Percentiles rank a stretch among this genome's conserved stretches.
phyloP scores from a whole-genome alignment of 2,113 vertebrate genomes.

The Falco punctatus region DNA sequence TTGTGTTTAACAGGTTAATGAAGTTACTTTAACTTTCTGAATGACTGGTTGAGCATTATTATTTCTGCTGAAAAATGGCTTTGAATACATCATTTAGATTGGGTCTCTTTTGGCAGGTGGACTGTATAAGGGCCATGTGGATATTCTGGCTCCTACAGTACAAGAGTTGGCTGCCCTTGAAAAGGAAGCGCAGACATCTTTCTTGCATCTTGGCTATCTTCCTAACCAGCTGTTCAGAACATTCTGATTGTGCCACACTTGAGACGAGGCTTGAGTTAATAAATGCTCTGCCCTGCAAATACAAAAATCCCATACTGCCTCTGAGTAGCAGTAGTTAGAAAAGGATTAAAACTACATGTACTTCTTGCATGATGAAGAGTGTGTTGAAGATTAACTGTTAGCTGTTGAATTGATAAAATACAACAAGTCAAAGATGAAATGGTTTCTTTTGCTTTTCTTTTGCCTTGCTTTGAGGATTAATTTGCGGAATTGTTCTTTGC shows the following conservation, averaged over 20 bases:
- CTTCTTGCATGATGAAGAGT: conserved; percentile 48
- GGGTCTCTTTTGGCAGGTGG: conserved; percentile 81
- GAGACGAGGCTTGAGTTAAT: conserved; percentile 34
- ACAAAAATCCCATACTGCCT: background rate
- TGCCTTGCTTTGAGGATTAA: background rate
- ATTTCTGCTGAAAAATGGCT: background rate
- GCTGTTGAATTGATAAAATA: conserved; percentile 45
- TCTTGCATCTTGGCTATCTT: conserved; percentile 94
- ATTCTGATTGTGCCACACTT: conserved; percentile 78
- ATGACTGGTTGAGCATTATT: background rate
- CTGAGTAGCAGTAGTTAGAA: conserved; percentile 47
- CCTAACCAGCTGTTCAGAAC: conserved; percentile 95
- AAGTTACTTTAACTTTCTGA: background rate
- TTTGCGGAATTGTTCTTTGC: background rate
- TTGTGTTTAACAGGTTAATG: background rate
- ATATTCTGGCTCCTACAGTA: conserved; percentile 92
- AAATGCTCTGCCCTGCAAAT: conserved; percentile 29
- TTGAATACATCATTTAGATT: background rate
- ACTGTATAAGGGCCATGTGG: conserved; percentile 94
- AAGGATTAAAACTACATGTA: background rate
- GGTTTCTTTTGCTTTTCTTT: background rate
- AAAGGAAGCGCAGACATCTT: conserved; percentile 96
- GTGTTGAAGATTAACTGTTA: background rate
- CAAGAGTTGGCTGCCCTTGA: conserved; percentile 92
- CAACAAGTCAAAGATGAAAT: background rate